Evolutionary conservation across 2,888 invertebrate genomes (phyloP), one percentile per base, ranked within the genome.

Genomic region (Troglohyphantes excavatus): DNA sequence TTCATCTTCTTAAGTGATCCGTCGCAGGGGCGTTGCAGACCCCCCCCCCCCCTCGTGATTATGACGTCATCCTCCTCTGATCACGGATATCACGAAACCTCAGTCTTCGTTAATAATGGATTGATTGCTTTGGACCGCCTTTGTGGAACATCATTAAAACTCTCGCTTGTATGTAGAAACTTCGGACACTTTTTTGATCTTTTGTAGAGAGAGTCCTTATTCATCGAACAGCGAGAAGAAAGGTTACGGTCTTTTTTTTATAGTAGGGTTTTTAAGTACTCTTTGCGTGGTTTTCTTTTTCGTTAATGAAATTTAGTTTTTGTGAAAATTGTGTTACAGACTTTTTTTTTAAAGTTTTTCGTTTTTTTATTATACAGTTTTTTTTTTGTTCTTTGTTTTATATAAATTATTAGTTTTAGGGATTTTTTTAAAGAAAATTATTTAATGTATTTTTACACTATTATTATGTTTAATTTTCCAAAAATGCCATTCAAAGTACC

Each of bases 1-100:
- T 87, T 81, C 87, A 87, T 87, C 79, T 81, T 73, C 73, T 53
- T 79, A 87, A 87, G 87, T 87, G 79, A 87, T 81, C 59, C 65
- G 63, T 13, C 13, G n/a, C 13, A 46, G 86, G 79, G 72, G 79
- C 17, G 46, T 13, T 26, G 29, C n/a, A 6, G 39, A 2, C 17
- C 13, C 67, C 67, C 43, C 27, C 29, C n/a, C 67, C 67, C 43
- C 29, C 61, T 23, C 53, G 70, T 78, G 78, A 85, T 68, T 53
- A 76, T 85, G 76, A 76, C 85, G 85, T 85, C 85, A 86, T 78
- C 27, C 13, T 21, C n/a, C 23, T 33, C 21, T 70, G 86, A 68
- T 78, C 86, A 70, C 78, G 86, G 72, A 82, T 82, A 72, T 82
- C 83, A 84, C 65, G 73, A 65, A 43, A 84, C 43, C 29, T 82